These are phyloP conservation scores for Pardalotus punctatus DNA, from an alignment of 2,113 vertebrate genomes.

Conservation along the genomic window DNA sequence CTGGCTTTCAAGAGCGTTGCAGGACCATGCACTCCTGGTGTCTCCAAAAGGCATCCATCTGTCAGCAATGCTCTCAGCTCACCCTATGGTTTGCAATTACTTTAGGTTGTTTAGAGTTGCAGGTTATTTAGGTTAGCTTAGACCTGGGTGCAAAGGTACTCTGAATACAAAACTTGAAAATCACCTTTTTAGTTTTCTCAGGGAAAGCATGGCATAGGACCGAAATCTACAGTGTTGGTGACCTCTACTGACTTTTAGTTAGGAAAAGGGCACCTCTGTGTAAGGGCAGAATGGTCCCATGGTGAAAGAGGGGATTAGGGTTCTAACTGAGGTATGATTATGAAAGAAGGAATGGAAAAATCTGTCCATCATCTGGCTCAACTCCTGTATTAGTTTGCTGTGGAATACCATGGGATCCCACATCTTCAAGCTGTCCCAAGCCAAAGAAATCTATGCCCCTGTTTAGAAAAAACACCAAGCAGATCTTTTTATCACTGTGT, in stretches of 20 bases:
- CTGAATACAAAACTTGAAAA: not conserved
- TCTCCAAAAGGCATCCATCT: not conserved
- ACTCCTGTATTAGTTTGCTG: not conserved
- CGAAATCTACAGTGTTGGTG: not conserved
- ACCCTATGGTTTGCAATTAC: not conserved
- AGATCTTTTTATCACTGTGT: not conserved
- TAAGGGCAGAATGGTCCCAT: not conserved
- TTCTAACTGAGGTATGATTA: not conserved
- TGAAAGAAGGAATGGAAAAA: not conserved
- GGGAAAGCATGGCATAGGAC: not conserved
- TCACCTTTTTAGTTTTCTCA: not conserved
- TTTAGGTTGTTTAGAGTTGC: not conserved
- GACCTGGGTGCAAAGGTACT: not conserved
- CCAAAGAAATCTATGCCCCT: not conserved
- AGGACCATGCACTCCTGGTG: not conserved
- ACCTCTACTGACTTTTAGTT: not conserved
- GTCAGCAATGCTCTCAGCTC: not conserved
- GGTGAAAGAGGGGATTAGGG: not conserved
- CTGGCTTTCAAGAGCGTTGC: slow-evolving; percentile 1
- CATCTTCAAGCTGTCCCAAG: not conserved
- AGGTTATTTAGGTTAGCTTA: not conserved
- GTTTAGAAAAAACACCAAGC: not conserved
- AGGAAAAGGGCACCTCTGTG: not conserved
- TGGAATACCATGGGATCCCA: not conserved
- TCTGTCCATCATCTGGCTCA: not conserved